Percentiles rank a stretch among this genome's conserved stretches.
phyloP scores from a whole-genome alignment of 1,140 invertebrate genomes.

The Drosophila kikkawai region DNA sequence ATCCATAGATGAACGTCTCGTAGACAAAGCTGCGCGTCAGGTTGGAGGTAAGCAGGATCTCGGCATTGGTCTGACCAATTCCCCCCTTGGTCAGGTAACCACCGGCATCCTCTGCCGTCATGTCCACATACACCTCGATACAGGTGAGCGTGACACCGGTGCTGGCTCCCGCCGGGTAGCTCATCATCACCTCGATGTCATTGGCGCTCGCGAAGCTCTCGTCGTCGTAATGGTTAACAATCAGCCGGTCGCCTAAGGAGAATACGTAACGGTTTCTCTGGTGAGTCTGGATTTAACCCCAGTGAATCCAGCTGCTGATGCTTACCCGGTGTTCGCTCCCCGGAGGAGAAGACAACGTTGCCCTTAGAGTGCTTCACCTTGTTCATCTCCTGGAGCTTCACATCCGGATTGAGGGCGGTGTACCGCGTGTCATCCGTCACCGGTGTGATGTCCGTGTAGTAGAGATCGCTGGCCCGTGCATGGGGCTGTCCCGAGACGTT shows the following conservation, averaged over 20 bases:
- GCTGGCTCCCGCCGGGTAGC: slow-evolving; percentile 47
- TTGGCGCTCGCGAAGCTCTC: slow-evolving; percentile 58
- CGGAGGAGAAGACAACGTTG: slow-evolving; percentile 65
- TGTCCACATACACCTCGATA: slow-evolving; percentile 75
- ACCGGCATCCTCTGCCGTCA: slow-evolving; percentile 58
- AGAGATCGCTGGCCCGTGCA: slow-evolving; percentile 56
- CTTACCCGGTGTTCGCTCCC: slow-evolving; percentile 68
- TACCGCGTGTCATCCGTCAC: slow-evolving; percentile 67
- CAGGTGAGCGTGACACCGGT: slow-evolving; percentile 56
- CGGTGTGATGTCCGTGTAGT: slow-evolving; percentile 59
- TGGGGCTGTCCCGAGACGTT: slow-evolving; percentile 16
- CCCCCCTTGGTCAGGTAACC: slow-evolving; percentile 65
- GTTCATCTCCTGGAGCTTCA: slow-evolving; percentile 34
- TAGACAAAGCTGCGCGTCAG: slow-evolving; percentile 66
- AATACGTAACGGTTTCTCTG: neutral
- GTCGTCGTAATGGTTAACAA: slow-evolving; percentile 67
- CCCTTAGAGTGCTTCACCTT: slow-evolving; percentile 76
- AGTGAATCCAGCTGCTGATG: too few relatives aligned
- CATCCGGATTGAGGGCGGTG: slow-evolving; percentile 41
- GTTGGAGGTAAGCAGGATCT: slow-evolving; percentile 65
- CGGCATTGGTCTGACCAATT: slow-evolving; percentile 54
- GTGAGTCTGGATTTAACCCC: neutral
- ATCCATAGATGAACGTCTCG: slow-evolving; percentile 77
- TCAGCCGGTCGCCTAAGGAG: slow-evolving; percentile 60
- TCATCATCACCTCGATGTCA: slow-evolving; percentile 68